Evolutionary conservation across 2,797 vertebrate genomes (phyloP).

Genomic region (Pipistrellus pygmaeus): DNA sequence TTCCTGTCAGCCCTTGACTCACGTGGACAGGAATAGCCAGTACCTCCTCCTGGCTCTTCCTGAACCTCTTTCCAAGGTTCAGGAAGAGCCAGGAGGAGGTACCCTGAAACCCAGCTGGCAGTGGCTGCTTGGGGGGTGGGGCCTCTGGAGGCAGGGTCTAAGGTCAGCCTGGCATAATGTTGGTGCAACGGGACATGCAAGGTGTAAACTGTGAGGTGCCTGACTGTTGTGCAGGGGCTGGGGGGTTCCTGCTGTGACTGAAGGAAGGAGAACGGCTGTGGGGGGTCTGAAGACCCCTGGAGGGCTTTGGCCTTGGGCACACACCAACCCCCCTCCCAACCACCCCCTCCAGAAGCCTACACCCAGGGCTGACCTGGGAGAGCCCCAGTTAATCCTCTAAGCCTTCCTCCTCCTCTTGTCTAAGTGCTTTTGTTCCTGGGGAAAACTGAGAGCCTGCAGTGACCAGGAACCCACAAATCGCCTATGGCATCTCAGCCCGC

Average conservation of each 20-base stretch:
- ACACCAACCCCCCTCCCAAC: neutral
- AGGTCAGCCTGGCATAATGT: neutral
- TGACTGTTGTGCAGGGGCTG: neutral
- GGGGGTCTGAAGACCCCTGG: no score
- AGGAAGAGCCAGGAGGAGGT: neutral
- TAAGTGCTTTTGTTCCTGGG: conserved; percentile 66
- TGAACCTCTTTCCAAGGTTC: no score
- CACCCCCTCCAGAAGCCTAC: neutral
- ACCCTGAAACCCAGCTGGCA: neutral
- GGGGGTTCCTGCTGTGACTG: neutral
- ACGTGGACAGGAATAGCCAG: neutral
- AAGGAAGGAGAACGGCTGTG: neutral
- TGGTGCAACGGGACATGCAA: no score
- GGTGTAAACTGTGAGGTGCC: neutral
- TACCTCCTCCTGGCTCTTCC: no score
- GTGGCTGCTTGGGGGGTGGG: neutral
- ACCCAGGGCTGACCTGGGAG: neutral
- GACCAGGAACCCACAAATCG: conserved; percentile 51
- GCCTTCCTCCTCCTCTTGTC: conserved; percentile 49
- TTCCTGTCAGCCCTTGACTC: neutral
- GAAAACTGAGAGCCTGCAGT: conserved; percentile 39
- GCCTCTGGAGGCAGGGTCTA: neutral
- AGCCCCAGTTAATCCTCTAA: conserved; percentile 56
- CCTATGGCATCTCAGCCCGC: neutral
- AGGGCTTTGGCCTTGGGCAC: no score